phyloP scores from a whole-genome alignment of 2,888 invertebrate genomes.

The Diadegma fenestrale region DNA sequence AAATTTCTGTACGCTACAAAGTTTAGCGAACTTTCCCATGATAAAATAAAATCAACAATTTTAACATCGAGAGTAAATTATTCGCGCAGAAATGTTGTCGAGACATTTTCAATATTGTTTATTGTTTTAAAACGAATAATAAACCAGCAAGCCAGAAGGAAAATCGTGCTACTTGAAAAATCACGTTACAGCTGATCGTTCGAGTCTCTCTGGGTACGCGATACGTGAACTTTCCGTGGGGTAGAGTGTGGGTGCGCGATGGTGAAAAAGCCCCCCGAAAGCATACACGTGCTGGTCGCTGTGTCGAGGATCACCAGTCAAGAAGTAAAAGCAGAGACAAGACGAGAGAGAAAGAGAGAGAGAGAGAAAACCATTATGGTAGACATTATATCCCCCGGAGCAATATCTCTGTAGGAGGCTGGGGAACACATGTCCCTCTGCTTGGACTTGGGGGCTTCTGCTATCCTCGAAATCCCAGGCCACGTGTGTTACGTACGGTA shows the following conservation, averaged over 20 bases:
- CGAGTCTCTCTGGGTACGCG: not conserved
- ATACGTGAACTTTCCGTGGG: conserved; percentile 6
- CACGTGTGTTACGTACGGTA: conserved; percentile 80
- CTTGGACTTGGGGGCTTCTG: conserved; percentile 66
- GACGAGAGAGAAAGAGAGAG: conserved; percentile 21
- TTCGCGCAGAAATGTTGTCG: not conserved
- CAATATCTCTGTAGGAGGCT: conserved; percentile 83
- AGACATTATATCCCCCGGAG: conserved; percentile 67
- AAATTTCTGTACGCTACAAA: not conserved
- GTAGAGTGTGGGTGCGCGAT: not conserved
- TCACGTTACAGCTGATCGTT: conserved; percentile 4
- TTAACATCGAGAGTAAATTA: not conserved
- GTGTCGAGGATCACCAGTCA: conserved; percentile 29
- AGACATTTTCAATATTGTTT: not conserved
- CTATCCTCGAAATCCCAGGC: conserved; percentile 68
- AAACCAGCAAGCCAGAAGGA: not conserved
- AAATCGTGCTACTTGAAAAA: not conserved
- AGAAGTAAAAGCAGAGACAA: conserved; percentile 31
- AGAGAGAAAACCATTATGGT: conserved; percentile 36
- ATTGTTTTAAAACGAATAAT: not conserved
- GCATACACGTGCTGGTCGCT: conserved; percentile 34
- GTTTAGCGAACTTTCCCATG: not conserved
- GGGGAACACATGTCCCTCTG: conserved; percentile 82
- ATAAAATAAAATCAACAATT: not conserved
- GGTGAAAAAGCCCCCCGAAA: conserved; percentile 28